Conservation (phyloP, 2,113 vertebrate species). For the Hassar affinis region DNA sequence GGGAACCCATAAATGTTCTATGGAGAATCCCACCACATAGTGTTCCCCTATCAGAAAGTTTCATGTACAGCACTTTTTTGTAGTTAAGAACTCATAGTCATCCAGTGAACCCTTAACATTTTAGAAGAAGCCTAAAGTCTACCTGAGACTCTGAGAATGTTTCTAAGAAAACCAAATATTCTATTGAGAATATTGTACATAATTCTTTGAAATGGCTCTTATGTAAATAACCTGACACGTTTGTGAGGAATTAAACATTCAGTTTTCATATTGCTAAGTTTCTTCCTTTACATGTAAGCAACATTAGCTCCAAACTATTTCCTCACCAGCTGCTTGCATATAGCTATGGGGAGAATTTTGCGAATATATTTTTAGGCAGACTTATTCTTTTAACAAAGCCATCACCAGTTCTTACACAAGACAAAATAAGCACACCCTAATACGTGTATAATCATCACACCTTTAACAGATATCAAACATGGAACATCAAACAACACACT, state of each 20-base stretch:
- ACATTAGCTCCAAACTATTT: neutral
- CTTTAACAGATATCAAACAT: neutral
- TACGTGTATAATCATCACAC: neutral
- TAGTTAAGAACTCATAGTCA: neutral
- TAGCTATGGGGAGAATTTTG: neutral
- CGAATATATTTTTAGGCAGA: neutral
- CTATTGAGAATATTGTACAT: neutral
- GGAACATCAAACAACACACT: neutral
- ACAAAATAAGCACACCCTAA: neutral
- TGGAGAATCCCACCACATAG: neutral
- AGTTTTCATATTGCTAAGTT: neutral
- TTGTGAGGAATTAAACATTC: neutral
- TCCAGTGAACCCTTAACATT: neutral
- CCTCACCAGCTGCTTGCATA: neutral
- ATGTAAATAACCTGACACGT: neutral
- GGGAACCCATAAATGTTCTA: neutral
- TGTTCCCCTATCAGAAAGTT: neutral
- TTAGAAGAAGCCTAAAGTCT: neutral
- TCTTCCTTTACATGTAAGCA: neutral
- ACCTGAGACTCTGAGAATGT: neutral
- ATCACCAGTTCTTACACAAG: neutral
- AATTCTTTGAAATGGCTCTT: neutral
- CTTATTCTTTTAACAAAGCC: neutral
- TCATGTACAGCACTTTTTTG: neutral
- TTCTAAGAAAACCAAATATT: neutral